These are phyloP conservation scores for Chelonia mydas DNA, from an alignment of 2,797 vertebrate genomes.

Conservation along the genomic window DNA sequence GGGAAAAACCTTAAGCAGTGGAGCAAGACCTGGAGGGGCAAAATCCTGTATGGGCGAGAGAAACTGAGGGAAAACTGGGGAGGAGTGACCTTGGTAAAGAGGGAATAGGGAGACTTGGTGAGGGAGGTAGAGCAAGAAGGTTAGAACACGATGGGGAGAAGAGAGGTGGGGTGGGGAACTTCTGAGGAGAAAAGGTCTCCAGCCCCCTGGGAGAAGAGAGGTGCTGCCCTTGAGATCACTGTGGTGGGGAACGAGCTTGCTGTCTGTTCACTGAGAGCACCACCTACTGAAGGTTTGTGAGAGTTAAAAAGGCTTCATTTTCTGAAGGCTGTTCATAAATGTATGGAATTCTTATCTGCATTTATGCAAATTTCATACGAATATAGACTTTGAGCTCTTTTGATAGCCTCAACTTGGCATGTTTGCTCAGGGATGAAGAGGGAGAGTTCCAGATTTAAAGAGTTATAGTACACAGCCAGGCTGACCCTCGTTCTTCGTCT, in stretches of 20 bases:
- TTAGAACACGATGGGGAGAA: neutral
- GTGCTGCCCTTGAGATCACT: neutral
- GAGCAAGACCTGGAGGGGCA: neutral
- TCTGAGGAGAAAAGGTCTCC: neutral
- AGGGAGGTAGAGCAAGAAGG: rapidly evolving
- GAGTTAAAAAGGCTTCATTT: neutral
- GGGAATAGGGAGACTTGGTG: neutral
- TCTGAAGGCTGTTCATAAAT: neutral
- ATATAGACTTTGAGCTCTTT: neutral
- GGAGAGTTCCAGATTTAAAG: neutral
- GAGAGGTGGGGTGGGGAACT: neutral
- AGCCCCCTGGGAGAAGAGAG: neutral
- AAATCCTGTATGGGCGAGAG: neutral
- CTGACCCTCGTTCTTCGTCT: neutral
- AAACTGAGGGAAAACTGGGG: neutral
- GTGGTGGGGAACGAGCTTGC: neutral
- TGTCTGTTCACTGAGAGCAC: neutral
- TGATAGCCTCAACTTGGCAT: neutral
- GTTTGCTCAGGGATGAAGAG: neutral
- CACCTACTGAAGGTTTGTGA: neutral
- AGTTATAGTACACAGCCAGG: neutral
- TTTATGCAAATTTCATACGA: neutral
- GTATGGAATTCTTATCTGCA: neutral
- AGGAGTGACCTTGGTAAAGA: neutral
- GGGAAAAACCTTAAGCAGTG: neutral